A percentile compares a stretch with the other conserved stretches of the same genome.
Evolutionary conservation across 2,888 invertebrate species (phyloP).

Genomic region (Flexamia atlantica): DNA sequence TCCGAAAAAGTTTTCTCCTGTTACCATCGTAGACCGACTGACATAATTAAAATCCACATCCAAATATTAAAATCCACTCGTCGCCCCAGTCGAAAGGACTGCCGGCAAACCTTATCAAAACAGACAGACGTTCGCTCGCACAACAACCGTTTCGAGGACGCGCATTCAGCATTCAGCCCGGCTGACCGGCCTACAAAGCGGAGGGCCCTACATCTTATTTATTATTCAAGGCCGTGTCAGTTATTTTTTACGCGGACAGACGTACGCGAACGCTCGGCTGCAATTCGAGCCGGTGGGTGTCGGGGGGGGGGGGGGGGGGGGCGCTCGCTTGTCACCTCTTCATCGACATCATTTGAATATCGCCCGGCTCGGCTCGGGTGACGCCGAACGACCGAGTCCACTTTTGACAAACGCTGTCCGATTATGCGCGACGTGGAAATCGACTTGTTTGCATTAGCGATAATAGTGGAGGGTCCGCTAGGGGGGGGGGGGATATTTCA

Average conservation of each 20-base stretch:
- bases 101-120: background rate
- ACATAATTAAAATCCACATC: too few species aligned
- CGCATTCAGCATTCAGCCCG: background rate
- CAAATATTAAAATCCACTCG: constrained; percentile 5
- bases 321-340: constrained; percentile 49
- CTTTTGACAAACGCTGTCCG: constrained; percentile 38
- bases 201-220: constrained; percentile 36
- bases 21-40: too few species aligned
- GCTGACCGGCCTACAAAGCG: background rate
- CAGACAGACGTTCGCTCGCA: background rate
- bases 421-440: constrained; percentile 39
- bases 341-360: constrained; percentile 38
- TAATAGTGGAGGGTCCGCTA: background rate
- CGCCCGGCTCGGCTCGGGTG: constrained; percentile 6
- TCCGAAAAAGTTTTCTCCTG: too few species aligned
- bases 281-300: constrained; percentile 22
- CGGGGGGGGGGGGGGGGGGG: background rate
- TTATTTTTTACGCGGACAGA: constrained; percentile 43
- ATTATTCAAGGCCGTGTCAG: constrained; percentile 45
- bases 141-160: background rate
- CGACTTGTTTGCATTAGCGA: constrained; percentile 46
- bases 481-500: background rate
- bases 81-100: background rate
- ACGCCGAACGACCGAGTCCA: background rate
- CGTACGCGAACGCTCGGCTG: constrained; percentile 31